These are phyloP conservation scores for Furcifer pardalis DNA, from an alignment of 2,797 vertebrate genomes.

Conservation along the genomic window DNA sequence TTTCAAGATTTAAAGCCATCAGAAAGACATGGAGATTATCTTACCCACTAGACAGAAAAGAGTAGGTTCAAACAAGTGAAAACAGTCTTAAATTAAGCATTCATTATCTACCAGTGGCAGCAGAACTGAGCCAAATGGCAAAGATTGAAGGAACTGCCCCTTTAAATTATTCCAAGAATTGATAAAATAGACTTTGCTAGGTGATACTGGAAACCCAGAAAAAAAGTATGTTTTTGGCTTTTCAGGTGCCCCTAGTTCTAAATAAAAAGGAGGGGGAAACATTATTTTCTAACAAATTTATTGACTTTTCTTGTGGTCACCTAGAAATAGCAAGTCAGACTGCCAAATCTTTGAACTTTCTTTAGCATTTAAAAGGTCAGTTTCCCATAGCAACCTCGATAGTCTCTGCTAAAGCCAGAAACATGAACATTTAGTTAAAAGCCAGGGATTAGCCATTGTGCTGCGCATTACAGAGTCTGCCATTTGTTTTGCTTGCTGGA, in stretches of 20 bases:
- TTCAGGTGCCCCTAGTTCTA: background rate
- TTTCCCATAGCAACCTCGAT: slow-evolving; percentile 42
- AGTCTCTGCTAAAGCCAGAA: slow-evolving; percentile 26
- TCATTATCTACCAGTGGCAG: background rate
- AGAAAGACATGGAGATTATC: background rate
- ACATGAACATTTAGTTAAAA: slow-evolving; percentile 19
- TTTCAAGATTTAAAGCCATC: background rate
- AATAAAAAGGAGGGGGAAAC: background rate
- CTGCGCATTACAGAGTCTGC: background rate
- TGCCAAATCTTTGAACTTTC: slow-evolving; percentile 43
- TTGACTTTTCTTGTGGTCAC: background rate
- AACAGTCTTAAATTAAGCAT: background rate
- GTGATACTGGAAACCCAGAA: background rate
- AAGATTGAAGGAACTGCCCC: background rate
- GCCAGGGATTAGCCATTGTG: background rate
- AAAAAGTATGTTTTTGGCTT: background rate
- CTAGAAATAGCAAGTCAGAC: background rate
- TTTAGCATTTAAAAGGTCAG: background rate
- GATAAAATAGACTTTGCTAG: background rate
- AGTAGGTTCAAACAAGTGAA: background rate
- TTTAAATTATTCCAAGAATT: background rate
- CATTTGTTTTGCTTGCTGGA: background rate
- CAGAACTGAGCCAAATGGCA: background rate
- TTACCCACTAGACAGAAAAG: background rate
- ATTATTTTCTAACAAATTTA: rapidly evolving